Evolutionary conservation across 30 jellyfish, hydroid and myxozoan genomes (phyloP), one percentile per base, ranked within the genome.

Genomic region (Hydractinia echinata): DNA sequence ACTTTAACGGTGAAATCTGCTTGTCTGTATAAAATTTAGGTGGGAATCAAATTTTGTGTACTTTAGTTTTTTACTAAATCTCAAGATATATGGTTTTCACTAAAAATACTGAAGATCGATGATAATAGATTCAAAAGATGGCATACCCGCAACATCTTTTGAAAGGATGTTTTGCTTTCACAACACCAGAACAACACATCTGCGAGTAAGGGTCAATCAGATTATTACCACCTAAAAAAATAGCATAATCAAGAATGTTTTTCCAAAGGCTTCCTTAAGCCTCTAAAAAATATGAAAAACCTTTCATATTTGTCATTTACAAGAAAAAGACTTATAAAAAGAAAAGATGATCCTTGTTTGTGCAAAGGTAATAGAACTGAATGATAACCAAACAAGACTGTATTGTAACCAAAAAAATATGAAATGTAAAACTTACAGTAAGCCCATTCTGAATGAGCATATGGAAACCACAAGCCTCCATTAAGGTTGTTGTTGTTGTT

Each of bases 111-210:
- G 15, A 13, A 13, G 69, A 58, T 58, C 19, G 19, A 58, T 58
- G 3, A 58, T 0, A 58, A 16, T 58, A 13, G 19, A 58, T 58
- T 13, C 18, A 58, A 58, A 16, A 58, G 3, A 11, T 58, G 15
- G 69, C 74, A n/a, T 64, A 64, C 74, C 74, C 74, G 39, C 74
- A 64, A 64, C 74, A 64, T 64, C 74, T 64, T 13, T 6, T 13
- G 39, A 64, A 64, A n/a, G 74, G 74, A n/a, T 64, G 18, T 7
- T 51, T 44, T 44, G 16, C 0, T 7, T 1, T 44, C 18, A 13
- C 74, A 6, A 6, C 74, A 13, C 39, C 39, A 6, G 10, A 7
- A 64, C 74, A 64, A 64, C 74, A 64, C 74, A 64, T 64, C 39
- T 64, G 18, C 39, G 74, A 44, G 16, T 64, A 64, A 44, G 74